Conservation (phyloP, 2,888 invertebrate species). For the Abrostola triplasia region DNA sequence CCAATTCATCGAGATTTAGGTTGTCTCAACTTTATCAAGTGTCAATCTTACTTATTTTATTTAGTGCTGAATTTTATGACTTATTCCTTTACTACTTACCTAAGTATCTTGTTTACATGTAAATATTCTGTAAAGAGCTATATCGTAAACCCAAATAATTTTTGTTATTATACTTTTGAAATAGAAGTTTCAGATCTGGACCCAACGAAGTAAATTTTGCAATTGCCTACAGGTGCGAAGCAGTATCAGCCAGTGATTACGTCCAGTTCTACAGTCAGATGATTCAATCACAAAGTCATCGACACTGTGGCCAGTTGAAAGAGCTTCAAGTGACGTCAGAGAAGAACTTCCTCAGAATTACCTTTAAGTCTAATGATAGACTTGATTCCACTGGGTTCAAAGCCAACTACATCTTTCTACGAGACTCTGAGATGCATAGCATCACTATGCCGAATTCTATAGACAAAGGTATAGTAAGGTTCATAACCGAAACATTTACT, state of each 20-base stretch:
- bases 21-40: constrained; percentile 5
- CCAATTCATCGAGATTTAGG: constrained; percentile 21
- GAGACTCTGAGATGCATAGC: constrained; percentile 89
- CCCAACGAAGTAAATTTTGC: too few species aligned
- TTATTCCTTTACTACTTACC: too few species aligned
- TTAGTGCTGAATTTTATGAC: background rate
- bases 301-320: constrained; percentile 95
- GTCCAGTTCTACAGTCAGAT: constrained; percentile 98
- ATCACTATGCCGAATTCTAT: constrained; percentile 74
- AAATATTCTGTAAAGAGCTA: too few species aligned
- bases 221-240: constrained; percentile 92
- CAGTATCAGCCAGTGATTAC: constrained; percentile 97
- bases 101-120: too few species aligned
- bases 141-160: too few species aligned
- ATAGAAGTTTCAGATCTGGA: too few species aligned
- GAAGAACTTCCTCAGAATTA: constrained; percentile 96
- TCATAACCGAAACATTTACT: constrained; percentile 27
- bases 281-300: constrained; percentile 93
- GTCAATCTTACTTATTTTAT: constrained; percentile 5
- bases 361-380: constrained; percentile 97
- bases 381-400: constrained; percentile 98
- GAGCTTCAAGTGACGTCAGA: constrained; percentile 95
- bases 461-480: constrained; percentile 64
- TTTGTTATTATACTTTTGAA: too few species aligned
- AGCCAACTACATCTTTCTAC: constrained; percentile 95